Evolutionary conservation across 2,888 invertebrate genomes (phyloP).

Genomic region (Ochlodes sylvanus): DNA sequence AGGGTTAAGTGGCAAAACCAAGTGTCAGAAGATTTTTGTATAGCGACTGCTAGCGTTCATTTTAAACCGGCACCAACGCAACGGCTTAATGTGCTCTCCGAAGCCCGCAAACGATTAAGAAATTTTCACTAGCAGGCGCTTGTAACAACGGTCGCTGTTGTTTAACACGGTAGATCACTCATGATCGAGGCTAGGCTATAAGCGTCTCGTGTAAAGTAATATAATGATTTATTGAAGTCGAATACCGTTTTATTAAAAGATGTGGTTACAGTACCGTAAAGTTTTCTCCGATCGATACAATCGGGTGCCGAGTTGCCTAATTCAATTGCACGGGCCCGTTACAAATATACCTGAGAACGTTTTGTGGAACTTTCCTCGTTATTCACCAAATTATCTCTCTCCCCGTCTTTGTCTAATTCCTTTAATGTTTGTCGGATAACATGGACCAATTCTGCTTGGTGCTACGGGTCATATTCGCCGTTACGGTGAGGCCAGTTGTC

Average conservation of each 20-base stretch:
- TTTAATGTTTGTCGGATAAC: constrained; percentile 29
- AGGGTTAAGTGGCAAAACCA: too few species aligned
- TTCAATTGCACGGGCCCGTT: constrained; percentile 18
- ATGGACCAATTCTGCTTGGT: constrained; percentile 1
- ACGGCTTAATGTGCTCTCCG: too few species aligned
- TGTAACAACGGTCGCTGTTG: too few species aligned
- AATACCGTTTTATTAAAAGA: neutral
- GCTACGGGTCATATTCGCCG: neutral
- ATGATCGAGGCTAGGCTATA: too few species aligned
- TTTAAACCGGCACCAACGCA: too few species aligned
- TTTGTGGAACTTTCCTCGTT: constrained; percentile 9
- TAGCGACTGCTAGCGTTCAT: too few species aligned
- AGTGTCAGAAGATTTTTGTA: too few species aligned
- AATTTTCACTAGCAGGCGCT: too few species aligned
- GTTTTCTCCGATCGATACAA: constrained; percentile 1
- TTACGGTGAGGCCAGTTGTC: neutral
- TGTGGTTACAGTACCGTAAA: neutral
- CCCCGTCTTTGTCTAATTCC: constrained; percentile 22
- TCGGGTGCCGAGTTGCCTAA: constrained; percentile 8
- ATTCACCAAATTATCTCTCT: constrained; percentile 18
- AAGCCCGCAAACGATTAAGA: too few species aligned
- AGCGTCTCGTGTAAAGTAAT: too few species aligned
- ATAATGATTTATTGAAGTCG: too few species aligned
- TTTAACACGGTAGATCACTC: too few species aligned
- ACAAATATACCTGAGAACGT: constrained; percentile 4